Conservation (phyloP, 64 coral and sea anemone species). For the Dendronephthya gigantea region DNA sequence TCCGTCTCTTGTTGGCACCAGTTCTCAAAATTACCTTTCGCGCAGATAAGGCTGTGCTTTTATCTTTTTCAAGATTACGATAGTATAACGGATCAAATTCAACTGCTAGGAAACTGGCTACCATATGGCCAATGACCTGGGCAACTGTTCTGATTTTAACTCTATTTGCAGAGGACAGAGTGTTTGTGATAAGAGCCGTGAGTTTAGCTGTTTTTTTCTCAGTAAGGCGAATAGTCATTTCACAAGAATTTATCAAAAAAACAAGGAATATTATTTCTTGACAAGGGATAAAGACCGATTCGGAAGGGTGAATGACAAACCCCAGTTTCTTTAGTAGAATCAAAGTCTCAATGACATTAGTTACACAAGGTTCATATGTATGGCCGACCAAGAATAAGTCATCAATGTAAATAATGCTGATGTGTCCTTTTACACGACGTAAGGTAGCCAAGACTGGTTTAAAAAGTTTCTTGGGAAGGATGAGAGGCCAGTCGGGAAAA, state of each 20-base stretch:
- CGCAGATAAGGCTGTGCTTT: not conserved
- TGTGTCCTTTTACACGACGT: not conserved
- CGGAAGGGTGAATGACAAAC: not conserved
- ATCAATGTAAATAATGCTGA: not conserved
- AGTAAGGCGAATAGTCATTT: not conserved
- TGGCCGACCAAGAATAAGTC: too few relatives aligned
- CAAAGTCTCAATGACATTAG: not conserved
- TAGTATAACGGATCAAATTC: constrained; percentile 18
- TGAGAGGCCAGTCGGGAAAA: not conserved
- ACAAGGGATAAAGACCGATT: not conserved
- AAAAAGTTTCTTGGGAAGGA: not conserved
- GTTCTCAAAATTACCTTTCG: constrained; percentile 29
- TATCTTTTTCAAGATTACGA: constrained; percentile 30
- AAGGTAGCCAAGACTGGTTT: not conserved
- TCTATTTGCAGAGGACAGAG: not conserved
- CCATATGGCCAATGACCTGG: constrained; percentile 28
- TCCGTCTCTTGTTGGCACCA: constrained; percentile 23
- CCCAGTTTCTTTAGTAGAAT: not conserved
- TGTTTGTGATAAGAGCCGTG: not conserved
- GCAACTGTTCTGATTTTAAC: constrained; percentile 25
- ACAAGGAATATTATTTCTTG: not conserved
- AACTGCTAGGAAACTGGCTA: constrained; percentile 21
- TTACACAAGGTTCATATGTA: not conserved
- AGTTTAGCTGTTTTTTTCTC: not conserved
- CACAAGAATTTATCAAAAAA: not conserved